Base-by-base conservation (phyloP, 2,113 vertebrate genomes). In the Ibidorhyncha struthersii region DNA sequence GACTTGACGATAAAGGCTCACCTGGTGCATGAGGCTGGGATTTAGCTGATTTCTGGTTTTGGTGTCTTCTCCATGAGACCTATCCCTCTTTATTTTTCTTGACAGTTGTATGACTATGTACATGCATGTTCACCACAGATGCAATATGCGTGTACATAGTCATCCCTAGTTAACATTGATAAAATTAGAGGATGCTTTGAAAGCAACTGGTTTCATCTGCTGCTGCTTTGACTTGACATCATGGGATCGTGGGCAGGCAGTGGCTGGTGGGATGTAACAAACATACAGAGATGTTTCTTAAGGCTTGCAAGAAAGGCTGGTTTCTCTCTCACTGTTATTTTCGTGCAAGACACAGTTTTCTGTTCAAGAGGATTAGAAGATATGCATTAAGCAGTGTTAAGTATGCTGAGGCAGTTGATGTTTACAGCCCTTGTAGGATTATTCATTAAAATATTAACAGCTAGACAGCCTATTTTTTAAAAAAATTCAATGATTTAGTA, bases 361-460 rank as follows among this genome's bases (percentile, higher is more conserved):
- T 80, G 26, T 62, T 78, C 36, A 55, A 66, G 69, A 89, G 52
- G 63, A 66, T 66, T 76, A 84, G 36, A 72, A 91, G 52, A 61
- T 72, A 81, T 59, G 81, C 74, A 86, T 94, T 84, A 89, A 88
- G 96, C 92, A 93, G 95, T 76, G 78, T 91, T 85, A 86, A 90
- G 65, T 79, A 22, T 58, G 55, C 80, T 53, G 50, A 92, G 66
- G 83, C 76, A 87, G 47, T 96, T 73, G 86, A 90, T 89, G 69
- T 80, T 96, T 78, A 53, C 70, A 78, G 26, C 62, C 61, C 81
- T 40, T 58, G 17, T 59, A 61, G 79, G 95, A 96, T 93, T 79
- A 90, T 59, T 93, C 66, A 69, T 96, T 94, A 85, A 83, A 95
- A 85, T 82, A 89, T 94, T 96, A 96, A 74, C 82, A 71, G 74